Evolutionary conservation across 1,140 invertebrate genomes (phyloP).

Genomic region (Philotrypesis tridentata): DNA sequence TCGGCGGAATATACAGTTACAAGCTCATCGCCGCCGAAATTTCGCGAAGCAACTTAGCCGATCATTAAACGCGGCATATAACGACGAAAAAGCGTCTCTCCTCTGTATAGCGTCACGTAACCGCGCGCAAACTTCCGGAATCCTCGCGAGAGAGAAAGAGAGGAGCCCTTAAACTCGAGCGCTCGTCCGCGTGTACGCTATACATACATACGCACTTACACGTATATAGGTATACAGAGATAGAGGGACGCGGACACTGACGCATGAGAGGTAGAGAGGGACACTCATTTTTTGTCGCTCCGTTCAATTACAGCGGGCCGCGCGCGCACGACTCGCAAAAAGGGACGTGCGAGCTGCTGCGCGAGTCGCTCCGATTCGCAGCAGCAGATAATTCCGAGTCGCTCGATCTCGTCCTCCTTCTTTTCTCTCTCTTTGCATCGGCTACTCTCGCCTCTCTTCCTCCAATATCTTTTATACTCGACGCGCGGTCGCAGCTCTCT

Average conservation of each 20-base stretch:
- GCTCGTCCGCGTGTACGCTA: too few relatives aligned
- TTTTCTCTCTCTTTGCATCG: slow-evolving; percentile 24
- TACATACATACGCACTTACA: neutral
- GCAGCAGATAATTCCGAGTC: slow-evolving; percentile 12
- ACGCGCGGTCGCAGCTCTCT: too few relatives aligned
- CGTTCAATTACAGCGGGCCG: slow-evolving; percentile 36
- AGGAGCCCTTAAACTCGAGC: neutral
- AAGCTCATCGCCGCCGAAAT: neutral
- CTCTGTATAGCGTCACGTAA: neutral
- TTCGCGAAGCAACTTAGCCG: neutral
- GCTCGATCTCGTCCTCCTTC: neutral
- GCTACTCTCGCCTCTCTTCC: neutral
- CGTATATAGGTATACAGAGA: too few relatives aligned
- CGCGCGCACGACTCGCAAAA: slow-evolving; percentile 20
- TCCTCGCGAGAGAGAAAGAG: too few relatives aligned
- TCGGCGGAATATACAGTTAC: neutral
- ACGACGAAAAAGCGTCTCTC: neutral
- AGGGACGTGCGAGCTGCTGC: slow-evolving; percentile 10
- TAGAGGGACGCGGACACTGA: neutral
- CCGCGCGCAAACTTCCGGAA: slow-evolving; percentile 32
- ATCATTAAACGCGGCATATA: slow-evolving; percentile 9
- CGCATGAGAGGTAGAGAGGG: too few relatives aligned
- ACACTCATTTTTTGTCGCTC: slow-evolving; percentile 24
- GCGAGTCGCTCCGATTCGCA: slow-evolving; percentile 2
- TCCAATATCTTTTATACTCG: slow-evolving; percentile 25